phyloP scores from a whole-genome alignment of 2,888 invertebrate species.

The Nezara viridula region DNA sequence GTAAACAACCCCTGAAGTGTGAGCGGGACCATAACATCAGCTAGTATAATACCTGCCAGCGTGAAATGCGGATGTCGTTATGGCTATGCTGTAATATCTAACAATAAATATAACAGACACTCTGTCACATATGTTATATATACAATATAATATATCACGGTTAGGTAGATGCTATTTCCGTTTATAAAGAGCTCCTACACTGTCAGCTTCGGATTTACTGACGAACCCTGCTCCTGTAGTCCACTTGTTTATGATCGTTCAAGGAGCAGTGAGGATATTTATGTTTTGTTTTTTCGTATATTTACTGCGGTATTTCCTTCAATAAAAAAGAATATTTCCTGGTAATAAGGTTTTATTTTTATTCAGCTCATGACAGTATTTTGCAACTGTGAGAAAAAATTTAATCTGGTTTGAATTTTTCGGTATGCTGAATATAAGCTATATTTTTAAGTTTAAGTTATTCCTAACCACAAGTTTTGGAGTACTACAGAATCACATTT shows the following conservation, averaged over 20 bases:
- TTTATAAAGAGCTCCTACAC: background rate
- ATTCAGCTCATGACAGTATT: background rate
- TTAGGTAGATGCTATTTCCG: background rate
- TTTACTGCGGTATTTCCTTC: background rate
- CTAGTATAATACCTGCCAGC: background rate
- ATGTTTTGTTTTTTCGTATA: background rate
- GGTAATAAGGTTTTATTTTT: background rate
- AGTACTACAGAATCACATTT: no score
- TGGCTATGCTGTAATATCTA: background rate
- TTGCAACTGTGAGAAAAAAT: background rate
- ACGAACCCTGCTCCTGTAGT: background rate
- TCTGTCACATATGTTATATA: background rate
- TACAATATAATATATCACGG: background rate
- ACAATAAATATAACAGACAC: slow-evolving; percentile 2
- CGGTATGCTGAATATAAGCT: no score
- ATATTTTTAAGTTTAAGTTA: no score
- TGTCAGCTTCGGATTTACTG: background rate
- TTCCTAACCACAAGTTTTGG: no score
- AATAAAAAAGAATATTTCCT: background rate
- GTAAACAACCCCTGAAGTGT: background rate
- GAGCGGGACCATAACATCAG: background rate
- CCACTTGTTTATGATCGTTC: background rate
- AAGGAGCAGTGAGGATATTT: background rate
- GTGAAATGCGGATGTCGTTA: background rate
- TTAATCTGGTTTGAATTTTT: no score